Base-by-base conservation (phyloP, 2,888 invertebrate species). In the Sarcophaga carnaria region DNA sequence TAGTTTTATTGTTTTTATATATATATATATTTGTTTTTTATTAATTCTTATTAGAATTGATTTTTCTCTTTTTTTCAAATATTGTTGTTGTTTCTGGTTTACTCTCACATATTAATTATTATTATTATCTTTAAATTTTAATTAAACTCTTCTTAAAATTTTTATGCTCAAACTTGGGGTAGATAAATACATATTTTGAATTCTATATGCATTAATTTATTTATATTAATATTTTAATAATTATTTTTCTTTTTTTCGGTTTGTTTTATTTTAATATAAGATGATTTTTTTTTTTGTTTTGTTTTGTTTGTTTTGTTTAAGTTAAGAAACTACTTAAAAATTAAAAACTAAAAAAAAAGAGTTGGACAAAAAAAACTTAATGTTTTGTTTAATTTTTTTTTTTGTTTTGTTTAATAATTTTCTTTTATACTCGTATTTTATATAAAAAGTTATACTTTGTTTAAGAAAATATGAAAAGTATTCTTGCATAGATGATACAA, bases 111-210 rank as follows among this genome's bases (percentile, higher is more conserved):
- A 78, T 81, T 82, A 71, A 22, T 80, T 69, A 66, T 77, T 74
- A 59, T 83, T 66, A 59, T 83, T 64, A 70, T 81, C 67, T 63
- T 77, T 78, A 78, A 79, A 83, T 84, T 84, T 81, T 87, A 84
- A 84, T 87, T 87, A 87, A 87, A 85, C 87, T 84, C 84, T 84
- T 63, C 87, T 87, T 87, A 87, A 87, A 87, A 81, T 87, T 47
- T 84, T 81, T 84, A 84, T 71, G 86, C 81, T 87, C 87, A 87
- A 87, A 87, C 84, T 84, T 79, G 84, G 87, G 84, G 63, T 82
- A 76, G 79, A 83, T 87, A 87, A 84, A 87, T 86, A 87, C 84
- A 84, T 84, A 82, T 84, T 81, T 76, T 67, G 45, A 71, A 81
- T 87, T 84, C 45, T 76, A 75, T 86, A 81, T 84, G 81, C 76